Evolutionary conservation across 2,113 vertebrate genomes (phyloP).

Genomic region (Mus pahari): DNA sequence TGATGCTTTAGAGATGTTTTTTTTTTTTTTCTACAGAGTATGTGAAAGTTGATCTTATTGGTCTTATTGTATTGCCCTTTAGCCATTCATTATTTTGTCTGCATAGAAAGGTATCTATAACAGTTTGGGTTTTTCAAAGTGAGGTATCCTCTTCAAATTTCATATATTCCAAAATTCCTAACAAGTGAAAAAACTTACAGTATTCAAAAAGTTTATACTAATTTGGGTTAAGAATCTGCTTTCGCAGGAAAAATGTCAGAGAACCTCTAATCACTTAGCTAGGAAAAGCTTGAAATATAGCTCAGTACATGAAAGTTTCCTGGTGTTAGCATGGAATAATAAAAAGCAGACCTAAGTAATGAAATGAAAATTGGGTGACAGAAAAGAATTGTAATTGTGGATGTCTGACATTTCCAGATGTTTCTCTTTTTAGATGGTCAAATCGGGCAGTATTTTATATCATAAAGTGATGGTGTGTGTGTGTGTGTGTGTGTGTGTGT

Average conservation of each 20-base stretch:
- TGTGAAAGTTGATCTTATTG: not conserved
- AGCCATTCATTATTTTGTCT: not conserved
- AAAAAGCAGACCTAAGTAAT: slow-evolving; percentile 1
- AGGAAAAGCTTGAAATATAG: not conserved
- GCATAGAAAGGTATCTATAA: not conserved
- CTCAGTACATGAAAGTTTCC: slow-evolving; percentile 15
- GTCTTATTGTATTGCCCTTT: not conserved
- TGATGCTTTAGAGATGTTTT: not conserved
- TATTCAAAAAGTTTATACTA: not conserved
- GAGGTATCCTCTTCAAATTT: not conserved
- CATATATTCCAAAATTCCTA: not conserved
- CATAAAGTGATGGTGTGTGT: not conserved
- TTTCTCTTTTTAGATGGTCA: not conserved
- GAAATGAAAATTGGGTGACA: not conserved
- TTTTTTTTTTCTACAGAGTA: not conserved
- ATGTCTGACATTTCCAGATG: not conserved
- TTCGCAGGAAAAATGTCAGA: slow-evolving; percentile 32
- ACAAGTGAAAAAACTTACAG: not conserved
- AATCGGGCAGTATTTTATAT: not conserved
- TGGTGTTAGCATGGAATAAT: slow-evolving; percentile 5
- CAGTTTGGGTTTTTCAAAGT: not conserved
- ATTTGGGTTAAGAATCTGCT: not conserved
- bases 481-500: too few relatives aligned
- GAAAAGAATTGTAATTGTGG: not conserved
- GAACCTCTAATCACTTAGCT: not conserved